Evolutionary conservation across 2,888 invertebrate species (phyloP), one percentile per base, ranked within the genome.

Genomic region (Dryadula phaetusa): DNA sequence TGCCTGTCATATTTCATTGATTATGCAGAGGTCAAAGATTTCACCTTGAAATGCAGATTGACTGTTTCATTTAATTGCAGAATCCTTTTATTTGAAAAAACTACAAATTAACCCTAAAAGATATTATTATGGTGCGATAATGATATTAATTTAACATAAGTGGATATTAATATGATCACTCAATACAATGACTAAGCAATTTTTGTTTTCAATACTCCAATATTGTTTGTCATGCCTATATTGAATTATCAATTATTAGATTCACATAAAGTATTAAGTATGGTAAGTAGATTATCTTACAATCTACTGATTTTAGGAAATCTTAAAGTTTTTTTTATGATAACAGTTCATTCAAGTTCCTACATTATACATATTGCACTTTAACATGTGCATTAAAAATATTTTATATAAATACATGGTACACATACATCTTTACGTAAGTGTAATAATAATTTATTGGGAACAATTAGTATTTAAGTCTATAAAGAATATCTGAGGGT

Each of bases 11-110:
- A 72, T 78, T 76, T 75, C 70, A 75, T 62, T 79, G 71, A 79
- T 81, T 81, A 78, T 75, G 71, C 75, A 81, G 78, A 82, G 84
- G 83, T 84, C 83, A 84, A 71, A 72, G 70, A 70, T 76, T 70
- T 81, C 75, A 82, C 82, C 79, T 83, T 81, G 75, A 72, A 75
- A 69, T 75, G 69, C 61, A 70, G 61, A 70, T 72, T 70, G 62
- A 65, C 65, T 69, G 34, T 72, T 63, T 62, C 40, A 72, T 66
- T 3, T 20, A 28, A 44, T 22, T 37, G 28, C 14, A 37, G 37
- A 10, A 54, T 18, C 18, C 14, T 8, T 25, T 42, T 32, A 44
- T 63, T 32, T 40, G n/a, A 56, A 25, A 16, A 46, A 22, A 22
- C 12, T 37, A 56, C 14, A 37, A 22, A 54, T 37, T 14, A 54